Base-by-base conservation (phyloP, 2,113 vertebrate genomes). In the Otis tarda region DNA sequence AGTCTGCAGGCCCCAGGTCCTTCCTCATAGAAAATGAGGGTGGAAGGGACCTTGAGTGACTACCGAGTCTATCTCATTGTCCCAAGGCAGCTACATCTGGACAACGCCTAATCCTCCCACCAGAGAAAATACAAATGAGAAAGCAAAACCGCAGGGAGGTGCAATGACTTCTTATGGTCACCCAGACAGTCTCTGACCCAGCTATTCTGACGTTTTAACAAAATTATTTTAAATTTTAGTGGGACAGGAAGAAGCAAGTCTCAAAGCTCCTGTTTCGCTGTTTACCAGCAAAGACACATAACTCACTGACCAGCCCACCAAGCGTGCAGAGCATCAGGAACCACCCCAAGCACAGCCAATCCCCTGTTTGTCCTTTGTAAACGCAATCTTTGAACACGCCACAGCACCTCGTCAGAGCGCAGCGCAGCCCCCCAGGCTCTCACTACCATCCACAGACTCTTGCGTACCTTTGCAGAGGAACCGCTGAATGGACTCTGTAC, bases 391-490 rank as follows among this genome's bases (percentile, higher is more conserved):
- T 33, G 33, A 56, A 33, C 53, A 35, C 1, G 3, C 24, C 49
- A 14, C 27, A 30, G 45, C 79, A 37, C 0, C 50, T 3, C 9
- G 28, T 0, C 12, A 50, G 35, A 43, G 74, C 63, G 43, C 88
- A 61, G 63, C 6, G 1, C 56, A 21, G 68, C 5, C 45, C 50
- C n/a, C 41, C 21, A 35, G 1, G 8, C 16, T 65, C 79, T 73
- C 41, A 10, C 24, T 14, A 7, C n/a, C 63, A 27, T 1, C 41
- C 74, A 8, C 39, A 21, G 56, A 0, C 30, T n/a, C n/a, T 14
- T 7, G 4, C 96, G 97, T 94, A 99, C 99, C 99, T 68, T 87
- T 93, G 92, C 99, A 99, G 37, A 99, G 97, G 96, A 99, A 99
- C 83, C 97, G 98, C 93, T 99, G 99, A 81, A 99, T 98, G 90